Evolutionary conservation across 1,140 invertebrate genomes (phyloP), one percentile per base, ranked within the genome.

Genomic region (Drosophila kanapiae): DNA sequence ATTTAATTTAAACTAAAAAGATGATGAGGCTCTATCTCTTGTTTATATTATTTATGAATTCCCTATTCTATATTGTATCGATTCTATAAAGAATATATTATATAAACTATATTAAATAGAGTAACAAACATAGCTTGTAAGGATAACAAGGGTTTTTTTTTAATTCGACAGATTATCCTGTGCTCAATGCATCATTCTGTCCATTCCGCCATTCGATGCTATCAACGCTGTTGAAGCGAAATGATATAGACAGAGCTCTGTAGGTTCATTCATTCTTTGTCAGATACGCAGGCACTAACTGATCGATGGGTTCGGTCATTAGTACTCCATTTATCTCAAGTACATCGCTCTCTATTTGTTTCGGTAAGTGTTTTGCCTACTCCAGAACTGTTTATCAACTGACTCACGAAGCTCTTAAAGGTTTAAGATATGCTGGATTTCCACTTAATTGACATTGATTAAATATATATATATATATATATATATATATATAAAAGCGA

Each of bases 291-390:
- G 18, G 42, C 49, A 11, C n/a, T 8, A 23, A 37, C 43, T 71
- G 43, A 72, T 72, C 49, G 68, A 71, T 71, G 63, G 48, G 31
- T 43, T 68, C 8, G 67, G 51, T 59, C 42, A 59, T 40, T 71
- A n/a, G 31, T 68, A 54, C 37, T 35, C 43, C 5, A 13, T 58
- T 10, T 70, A 70, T 70, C 67, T 70, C 47, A 37, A 70, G 67
- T 68, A 43, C 42, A 71, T 71, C 65, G 14, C n/a, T 68, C 18
- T 47, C 29, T 18, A 65, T 31, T 23, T 11, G n/a, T 37, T 42
- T 38, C n/a, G 27, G 6, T 6, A 59, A 67, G 31, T 62, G 58
- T 70, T 51, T 37, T 45, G 38, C 18, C 38, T 29, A 69, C 61
- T 65, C 35, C 11, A 65, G 16, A 64, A 5, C 35, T 51, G 43